Percentiles rank a stretch among this genome's conserved stretches.
These are phyloP conservation scores for Episyrphus balteatus DNA, from an alignment of 1,140 invertebrate species.

Conservation along the genomic window DNA sequence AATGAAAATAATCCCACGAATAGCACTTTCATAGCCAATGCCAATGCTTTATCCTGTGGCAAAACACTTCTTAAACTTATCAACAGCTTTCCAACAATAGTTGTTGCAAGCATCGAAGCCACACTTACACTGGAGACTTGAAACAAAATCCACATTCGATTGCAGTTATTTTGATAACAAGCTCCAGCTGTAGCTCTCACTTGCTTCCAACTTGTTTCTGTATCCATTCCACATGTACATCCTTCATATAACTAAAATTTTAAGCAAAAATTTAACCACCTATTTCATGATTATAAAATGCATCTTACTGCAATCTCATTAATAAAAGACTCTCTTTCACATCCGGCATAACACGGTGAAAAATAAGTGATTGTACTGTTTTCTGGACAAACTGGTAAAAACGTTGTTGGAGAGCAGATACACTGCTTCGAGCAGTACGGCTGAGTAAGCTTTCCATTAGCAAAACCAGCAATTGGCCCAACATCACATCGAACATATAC, in stretches of 20 bases:
- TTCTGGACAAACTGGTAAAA: slow-evolving; percentile 53
- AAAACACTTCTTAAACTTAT: slow-evolving; percentile 43
- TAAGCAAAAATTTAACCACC: slow-evolving; percentile 1
- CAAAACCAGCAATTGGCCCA: slow-evolving; percentile 36
- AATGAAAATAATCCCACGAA: slow-evolving; percentile 42
- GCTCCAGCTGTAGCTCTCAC: slow-evolving; percentile 40
- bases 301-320: slow-evolving; percentile 25
- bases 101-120: slow-evolving; percentile 37
- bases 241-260: slow-evolving; percentile 38
- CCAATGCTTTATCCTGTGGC: slow-evolving; percentile 46
- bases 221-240: slow-evolving; percentile 41
- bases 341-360: slow-evolving; percentile 61
- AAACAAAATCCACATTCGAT: slow-evolving; percentile 42
- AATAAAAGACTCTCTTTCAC: slow-evolving; percentile 33
- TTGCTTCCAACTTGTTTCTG: slow-evolving; percentile 9
- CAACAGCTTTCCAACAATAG: slow-evolving; percentile 44
- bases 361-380: slow-evolving; percentile 47
- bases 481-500: slow-evolving; percentile 48
- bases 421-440: slow-evolving; percentile 50
- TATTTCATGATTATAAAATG: background rate
- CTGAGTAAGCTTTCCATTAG: slow-evolving; percentile 36
- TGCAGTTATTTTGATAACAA: slow-evolving; percentile 42
- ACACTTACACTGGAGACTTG: slow-evolving; percentile 39
- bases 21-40: slow-evolving; percentile 45
- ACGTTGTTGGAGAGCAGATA: slow-evolving; percentile 46